Evolutionary conservation across 2,888 invertebrate genomes (phyloP).

Genomic region (Nomada hirtipes): DNA sequence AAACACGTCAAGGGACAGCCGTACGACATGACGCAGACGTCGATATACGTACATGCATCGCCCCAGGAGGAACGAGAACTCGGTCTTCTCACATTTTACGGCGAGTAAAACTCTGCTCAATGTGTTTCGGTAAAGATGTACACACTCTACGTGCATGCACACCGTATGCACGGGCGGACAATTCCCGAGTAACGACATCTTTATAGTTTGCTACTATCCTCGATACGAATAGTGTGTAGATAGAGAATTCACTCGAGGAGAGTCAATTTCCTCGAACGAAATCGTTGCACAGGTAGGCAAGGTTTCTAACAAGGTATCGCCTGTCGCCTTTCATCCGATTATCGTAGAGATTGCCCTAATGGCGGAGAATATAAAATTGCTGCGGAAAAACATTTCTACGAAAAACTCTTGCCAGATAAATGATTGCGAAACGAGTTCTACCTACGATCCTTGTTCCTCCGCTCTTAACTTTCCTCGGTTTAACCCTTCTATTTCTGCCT

Average conservation of each 20-base stretch:
- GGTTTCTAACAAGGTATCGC: conserved; percentile 47
- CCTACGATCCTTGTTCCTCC: conserved; percentile 10
- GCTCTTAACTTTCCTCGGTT: conserved; percentile 12
- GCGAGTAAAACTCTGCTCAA: conserved; percentile 70
- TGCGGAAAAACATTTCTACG: conserved; percentile 43
- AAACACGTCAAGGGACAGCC: neutral
- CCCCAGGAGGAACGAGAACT: conserved; percentile 45
- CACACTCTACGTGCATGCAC: conserved; percentile 3
- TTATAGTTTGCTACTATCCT: conserved; percentile 61
- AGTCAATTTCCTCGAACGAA: conserved; percentile 73
- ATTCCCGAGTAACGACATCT: conserved; percentile 46
- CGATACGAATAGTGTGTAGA: conserved; percentile 40
- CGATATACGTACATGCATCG: conserved; percentile 13
- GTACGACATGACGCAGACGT: neutral
- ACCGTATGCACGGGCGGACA: conserved; percentile 6
- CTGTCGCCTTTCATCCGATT: conserved; percentile 29
- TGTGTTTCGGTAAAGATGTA: conserved; percentile 57
- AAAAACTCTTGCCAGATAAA: conserved; percentile 45
- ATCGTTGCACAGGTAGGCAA: conserved; percentile 44
- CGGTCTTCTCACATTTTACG: conserved; percentile 70
- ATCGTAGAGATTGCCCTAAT: conserved; percentile 41
- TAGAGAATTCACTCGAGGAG: conserved; percentile 56
- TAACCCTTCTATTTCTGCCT: conserved; percentile 17
- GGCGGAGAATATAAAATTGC: conserved; percentile 12
- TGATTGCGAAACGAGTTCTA: conserved; percentile 27